Evolutionary conservation across 1,140 invertebrate genomes (phyloP), one percentile per base, ranked within the genome.

Genomic region (Magallana angulata): DNA sequence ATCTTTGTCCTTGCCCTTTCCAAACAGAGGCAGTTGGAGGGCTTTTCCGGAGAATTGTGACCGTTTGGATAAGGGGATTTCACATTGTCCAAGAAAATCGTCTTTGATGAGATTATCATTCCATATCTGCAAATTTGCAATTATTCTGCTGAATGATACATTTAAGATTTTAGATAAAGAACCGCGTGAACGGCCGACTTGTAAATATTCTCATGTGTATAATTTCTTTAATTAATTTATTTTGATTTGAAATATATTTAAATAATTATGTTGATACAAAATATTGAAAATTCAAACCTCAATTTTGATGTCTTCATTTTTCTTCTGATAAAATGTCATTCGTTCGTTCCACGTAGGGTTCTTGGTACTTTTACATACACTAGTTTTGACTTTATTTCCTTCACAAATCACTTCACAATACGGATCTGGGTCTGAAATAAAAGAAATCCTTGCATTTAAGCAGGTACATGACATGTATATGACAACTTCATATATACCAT

Each of bases 341-440:
- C 93, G 89, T n/a, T 92, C 91, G 81, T 93, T 92, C 96, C 96
- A 96, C 86, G 94, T 93, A 56, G 96, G 96, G 89, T 95, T 94
- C 2, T 93, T 60, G 5, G 95, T 94, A 87, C 96, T 94, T 71
- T 94, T 94, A n/a, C 94, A 92, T 11, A 94, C 90, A 24, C 90
- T 91, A 12, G 95, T 96, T 86, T 92, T 92, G 1, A 95, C 93
- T 56, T 92, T 93, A 81, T 95, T 92, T 24, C 94, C 94, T 91
- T 96, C 96, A 92, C 96, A 96, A 85, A 94, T 94, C n/a, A 96
- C 92, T 7, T 95, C 92, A 87, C 95, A 95, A 91, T 96, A 96
- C 0, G 96, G 94, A 91, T 96, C 95, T 56, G 95, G 93, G 85
- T 90, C 93, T 94, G 86, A 30, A 90, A 82, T 14, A 14, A 82